Evolutionary conservation across 2,888 invertebrate genomes (phyloP), one percentile per base, ranked within the genome.

Genomic region (Artemia sinica): DNA sequence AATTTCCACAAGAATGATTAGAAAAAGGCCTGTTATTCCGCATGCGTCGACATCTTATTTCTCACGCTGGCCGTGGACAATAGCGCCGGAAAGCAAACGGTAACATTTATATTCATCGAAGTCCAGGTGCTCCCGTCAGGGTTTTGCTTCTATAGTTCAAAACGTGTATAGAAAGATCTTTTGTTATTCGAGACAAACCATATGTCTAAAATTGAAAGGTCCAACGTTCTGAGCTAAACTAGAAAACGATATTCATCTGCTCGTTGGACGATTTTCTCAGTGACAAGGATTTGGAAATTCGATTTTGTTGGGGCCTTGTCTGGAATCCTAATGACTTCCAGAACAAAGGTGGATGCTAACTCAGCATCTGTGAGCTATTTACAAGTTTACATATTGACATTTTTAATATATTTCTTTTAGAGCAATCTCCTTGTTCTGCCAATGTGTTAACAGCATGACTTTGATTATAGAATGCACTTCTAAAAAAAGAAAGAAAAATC

Each of bases 291-390:
- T 58, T 58, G 58, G 58, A 58, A 58, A 58, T 58, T 58, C 58
- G 58, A 58, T 58, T 58, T 58, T 58, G 58, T 18, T 58, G 58
- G 18, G 58, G 18, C 18, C 18, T 58, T 18, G 10, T n/a, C 58
- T 58, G 58, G 58, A 58, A 58, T 58, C 18, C 58, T 58, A 58
- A 58, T 58, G 58, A 58, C 18, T 58, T 18, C 58, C 58, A 58
- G 58, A 18, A 58, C 58, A 14, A 58, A 58, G n/a, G 58, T 28
- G 28, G 28, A 28, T 28, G 28, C 28, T 28, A 28, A 28, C 28
- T 28, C 28, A 28, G 28, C 28, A 28, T 28, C 28, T 28, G 28
- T 28, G 28, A 28, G 28, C 28, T 28, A 28, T 28, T 28, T 28
- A 28, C 28, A 28, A 28, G 28, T 28, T 28, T 28, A 28, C 28